Percentiles rank a stretch among this genome's conserved stretches.
Evolutionary conservation across 1,140 invertebrate genomes (phyloP).

Genomic region (Drosophila orosa): DNA sequence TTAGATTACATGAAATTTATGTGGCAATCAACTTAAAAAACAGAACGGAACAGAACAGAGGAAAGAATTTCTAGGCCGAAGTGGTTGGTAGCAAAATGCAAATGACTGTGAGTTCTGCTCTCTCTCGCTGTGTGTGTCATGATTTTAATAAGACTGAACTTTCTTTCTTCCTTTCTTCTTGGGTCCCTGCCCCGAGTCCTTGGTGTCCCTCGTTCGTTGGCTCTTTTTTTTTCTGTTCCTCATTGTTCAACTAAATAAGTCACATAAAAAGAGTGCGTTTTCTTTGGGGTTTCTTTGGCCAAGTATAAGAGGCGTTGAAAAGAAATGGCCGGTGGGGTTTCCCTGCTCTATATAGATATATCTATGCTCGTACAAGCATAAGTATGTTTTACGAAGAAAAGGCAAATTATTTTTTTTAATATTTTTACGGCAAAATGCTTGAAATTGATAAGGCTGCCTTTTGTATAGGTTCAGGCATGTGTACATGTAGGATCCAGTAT

Average conservation of each 20-base stretch:
- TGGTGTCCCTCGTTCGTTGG: not conserved
- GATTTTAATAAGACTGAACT: constrained; percentile 75
- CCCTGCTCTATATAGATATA: constrained; percentile 5
- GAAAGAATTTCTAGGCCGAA: constrained; percentile 19
- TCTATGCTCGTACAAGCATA: not conserved
- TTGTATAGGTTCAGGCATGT: constrained; percentile 24
- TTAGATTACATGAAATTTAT: constrained; percentile 82
- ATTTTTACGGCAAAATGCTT: constrained; percentile 75
- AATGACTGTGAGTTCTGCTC: constrained; percentile 44
- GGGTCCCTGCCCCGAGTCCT: constrained; percentile 6
- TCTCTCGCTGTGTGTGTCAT: constrained; percentile 26
- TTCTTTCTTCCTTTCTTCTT: constrained; percentile 4
- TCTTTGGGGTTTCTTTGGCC: not conserved
- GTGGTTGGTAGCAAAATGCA: constrained; percentile 47
- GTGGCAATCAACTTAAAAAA: constrained; percentile 73
- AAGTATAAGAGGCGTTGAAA: constrained; percentile 18
- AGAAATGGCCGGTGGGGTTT: constrained; percentile 22
- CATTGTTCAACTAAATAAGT: constrained; percentile 73
- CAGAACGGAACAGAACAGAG: constrained; percentile 18
- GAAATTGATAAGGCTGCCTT: constrained; percentile 76
- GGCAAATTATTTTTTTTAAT: constrained; percentile 59
- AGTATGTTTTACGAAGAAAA: constrained; percentile 41
- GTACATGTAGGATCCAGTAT: not conserved
- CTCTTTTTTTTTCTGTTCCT: not conserved
- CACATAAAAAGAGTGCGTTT: constrained; percentile 62